Percentiles rank a stretch among this genome's conserved stretches.
phyloP scores from a whole-genome alignment of 2,113 vertebrate genomes.

The Chaetodon trifascialis region DNA sequence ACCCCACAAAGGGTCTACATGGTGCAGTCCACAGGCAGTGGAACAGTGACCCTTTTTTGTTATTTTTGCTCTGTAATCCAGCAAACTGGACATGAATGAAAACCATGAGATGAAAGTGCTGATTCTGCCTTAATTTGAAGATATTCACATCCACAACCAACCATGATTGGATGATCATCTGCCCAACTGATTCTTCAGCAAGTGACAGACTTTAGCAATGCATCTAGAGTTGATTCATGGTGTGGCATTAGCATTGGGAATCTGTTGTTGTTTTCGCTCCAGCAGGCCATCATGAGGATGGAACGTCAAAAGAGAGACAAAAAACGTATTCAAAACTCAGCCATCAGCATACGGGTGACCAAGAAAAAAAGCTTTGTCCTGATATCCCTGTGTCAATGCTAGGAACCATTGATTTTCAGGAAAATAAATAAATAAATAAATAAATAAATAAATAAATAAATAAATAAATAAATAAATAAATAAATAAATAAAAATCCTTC shows the following conservation, averaged over 20 bases:
- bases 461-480: not conserved
- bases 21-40: not conserved
- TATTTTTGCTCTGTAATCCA: no score
- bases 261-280: not conserved
- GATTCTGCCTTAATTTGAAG: not conserved
- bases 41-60: no score
- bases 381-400: not conserved
- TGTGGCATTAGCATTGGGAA: not conserved
- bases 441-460: not conserved
- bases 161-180: not conserved
- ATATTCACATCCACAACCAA: not conserved
- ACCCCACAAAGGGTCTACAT: not conserved
- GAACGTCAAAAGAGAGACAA: not conserved
- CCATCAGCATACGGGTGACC: constrained; percentile 14
- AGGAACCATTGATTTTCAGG: not conserved
- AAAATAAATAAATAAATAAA: not conserved
- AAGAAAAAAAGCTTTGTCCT: constrained; percentile 20
- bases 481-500: not conserved
- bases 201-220: not conserved
- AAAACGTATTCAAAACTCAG: constrained; percentile 18
- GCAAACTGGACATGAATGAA: no score
- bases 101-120: not conserved
- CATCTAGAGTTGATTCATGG: not conserved
- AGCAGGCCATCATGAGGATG: not conserved
- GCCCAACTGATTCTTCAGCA: not conserved